phyloP scores from a whole-genome alignment of 2,888 invertebrate genomes.

The Muschampia plurimacula region DNA sequence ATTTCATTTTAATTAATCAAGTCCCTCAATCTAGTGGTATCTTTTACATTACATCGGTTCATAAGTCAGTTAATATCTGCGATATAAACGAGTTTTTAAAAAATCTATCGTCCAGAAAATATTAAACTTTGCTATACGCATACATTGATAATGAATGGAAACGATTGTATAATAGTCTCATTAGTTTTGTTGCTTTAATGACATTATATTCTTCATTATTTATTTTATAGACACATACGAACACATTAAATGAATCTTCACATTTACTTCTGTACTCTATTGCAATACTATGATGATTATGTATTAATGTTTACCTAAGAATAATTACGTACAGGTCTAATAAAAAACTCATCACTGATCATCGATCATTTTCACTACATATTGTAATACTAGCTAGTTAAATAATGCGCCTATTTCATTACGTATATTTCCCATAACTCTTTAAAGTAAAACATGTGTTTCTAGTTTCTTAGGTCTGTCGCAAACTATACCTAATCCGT shows the following conservation, averaged over 20 bases:
- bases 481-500: neutral
- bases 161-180: too few relatives aligned
- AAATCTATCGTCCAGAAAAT: too few relatives aligned
- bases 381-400: neutral
- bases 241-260: neutral
- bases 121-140: too few relatives aligned
- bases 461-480: neutral
- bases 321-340: constrained; percentile 11
- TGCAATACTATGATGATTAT: constrained; percentile 5
- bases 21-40: too few relatives aligned
- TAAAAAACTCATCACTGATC: constrained; percentile 17
- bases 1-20: too few relatives aligned
- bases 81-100: too few relatives aligned
- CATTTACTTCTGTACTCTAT: neutral
- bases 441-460: too few relatives aligned
- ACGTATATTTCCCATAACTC: neutral
- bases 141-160: too few relatives aligned
- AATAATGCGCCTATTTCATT: neutral
- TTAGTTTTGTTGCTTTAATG: neutral
- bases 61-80: too few relatives aligned
- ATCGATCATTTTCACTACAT: constrained; percentile 9
- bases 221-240: neutral
- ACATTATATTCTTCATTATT: neutral
- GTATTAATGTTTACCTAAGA: constrained; percentile 22
- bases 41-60: too few relatives aligned